These are phyloP conservation scores for Enteromius argenteus DNA, from an alignment of 2,797 vertebrate genomes.

Conservation along the genomic window DNA sequence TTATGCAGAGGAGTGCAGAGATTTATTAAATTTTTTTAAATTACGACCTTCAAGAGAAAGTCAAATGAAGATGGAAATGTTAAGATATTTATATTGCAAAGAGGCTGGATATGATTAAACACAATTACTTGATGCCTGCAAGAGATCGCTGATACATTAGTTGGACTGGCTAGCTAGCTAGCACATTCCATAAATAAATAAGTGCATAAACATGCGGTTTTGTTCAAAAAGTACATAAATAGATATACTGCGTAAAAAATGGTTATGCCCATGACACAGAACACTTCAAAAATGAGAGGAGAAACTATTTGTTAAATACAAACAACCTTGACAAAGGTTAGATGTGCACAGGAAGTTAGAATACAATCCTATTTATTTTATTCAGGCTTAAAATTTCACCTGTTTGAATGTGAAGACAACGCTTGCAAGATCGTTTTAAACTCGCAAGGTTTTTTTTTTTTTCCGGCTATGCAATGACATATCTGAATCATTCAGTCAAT, in stretches of 20 bases:
- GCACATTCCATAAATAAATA: slow-evolving; percentile 33
- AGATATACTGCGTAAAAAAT: slow-evolving; percentile 31
- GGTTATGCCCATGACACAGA: slow-evolving; percentile 6
- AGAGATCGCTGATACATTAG: slow-evolving; percentile 11
- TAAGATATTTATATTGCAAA: slow-evolving; percentile 24
- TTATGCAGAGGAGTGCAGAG: slow-evolving; percentile 1
- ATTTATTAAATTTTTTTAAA: background rate
- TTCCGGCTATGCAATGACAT: slow-evolving; percentile 15
- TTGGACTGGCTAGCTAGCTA: slow-evolving; percentile 22
- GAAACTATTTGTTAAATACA: slow-evolving; percentile 9
- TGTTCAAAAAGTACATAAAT: slow-evolving; percentile 33
- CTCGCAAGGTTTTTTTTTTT: background rate
- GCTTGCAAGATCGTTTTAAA: background rate
- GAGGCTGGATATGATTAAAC: slow-evolving; percentile 22
- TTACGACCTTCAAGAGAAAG: background rate
- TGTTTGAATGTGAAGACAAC: background rate
- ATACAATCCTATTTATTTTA: slow-evolving; percentile 26
- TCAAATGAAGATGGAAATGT: background rate
- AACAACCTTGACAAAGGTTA: slow-evolving; percentile 39
- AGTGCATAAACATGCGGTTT: slow-evolving; percentile 30
- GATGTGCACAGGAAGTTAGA: slow-evolving; percentile 21
- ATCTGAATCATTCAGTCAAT: too few species aligned
- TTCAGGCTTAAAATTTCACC: slow-evolving; percentile 9
- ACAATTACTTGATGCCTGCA: background rate
- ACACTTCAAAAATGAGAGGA: background rate